A percentile compares a stretch with the other conserved stretches of the same genome.
phyloP scores from a whole-genome alignment of 2,113 vertebrate species.

The Narcine bancroftii region DNA sequence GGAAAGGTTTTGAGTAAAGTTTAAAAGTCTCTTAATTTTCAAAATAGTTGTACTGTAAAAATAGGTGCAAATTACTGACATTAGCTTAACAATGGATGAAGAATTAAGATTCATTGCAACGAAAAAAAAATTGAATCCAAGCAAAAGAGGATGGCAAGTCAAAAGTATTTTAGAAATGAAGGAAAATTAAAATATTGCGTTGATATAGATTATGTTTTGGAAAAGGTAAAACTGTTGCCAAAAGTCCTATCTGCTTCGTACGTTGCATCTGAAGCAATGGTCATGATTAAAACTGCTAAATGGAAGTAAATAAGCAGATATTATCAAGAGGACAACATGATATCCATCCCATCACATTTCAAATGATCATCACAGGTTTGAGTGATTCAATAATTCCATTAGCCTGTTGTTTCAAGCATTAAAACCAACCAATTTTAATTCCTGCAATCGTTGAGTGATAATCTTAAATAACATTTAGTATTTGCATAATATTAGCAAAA shows the following conservation, averaged over 20 bases:
- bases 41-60: background rate
- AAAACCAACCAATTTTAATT: background rate
- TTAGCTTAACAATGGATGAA: no score
- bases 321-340: background rate
- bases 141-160: no score
- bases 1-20: background rate
- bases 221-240: background rate
- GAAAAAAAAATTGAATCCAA: no score
- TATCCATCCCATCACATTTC: background rate
- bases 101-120: no score
- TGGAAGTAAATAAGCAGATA: background rate
- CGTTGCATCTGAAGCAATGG: background rate
- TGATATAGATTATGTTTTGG: background rate
- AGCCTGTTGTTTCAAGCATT: constrained; percentile 6
- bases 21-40: background rate
- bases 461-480: constrained; percentile 9
- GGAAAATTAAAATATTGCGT: no score
- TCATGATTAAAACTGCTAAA: constrained; percentile 15
- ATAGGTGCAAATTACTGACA: no score
- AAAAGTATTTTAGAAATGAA: no score
- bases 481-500: background rate
- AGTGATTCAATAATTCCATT: constrained; percentile 20
- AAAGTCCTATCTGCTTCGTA: background rate
- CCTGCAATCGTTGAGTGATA: background rate
- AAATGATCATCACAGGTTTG: background rate